phyloP scores from a whole-genome alignment of 1,140 invertebrate species.

The Leucophenga varia region DNA sequence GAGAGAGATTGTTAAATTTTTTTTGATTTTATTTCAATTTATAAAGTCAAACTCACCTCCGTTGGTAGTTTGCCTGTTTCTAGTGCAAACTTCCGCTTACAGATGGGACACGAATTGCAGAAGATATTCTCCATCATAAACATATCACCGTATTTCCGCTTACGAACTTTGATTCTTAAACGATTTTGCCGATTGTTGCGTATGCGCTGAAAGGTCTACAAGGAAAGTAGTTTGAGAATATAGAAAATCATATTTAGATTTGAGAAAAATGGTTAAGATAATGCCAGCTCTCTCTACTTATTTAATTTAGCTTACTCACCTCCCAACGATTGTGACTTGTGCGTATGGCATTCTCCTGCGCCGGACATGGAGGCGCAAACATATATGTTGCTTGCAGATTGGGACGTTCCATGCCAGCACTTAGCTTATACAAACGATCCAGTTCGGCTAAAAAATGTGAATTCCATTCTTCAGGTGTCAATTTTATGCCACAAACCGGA shows the following conservation, averaged over 20 bases:
- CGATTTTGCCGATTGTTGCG: conserved; percentile 77
- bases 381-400: conserved; percentile 53
- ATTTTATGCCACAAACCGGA: conserved; percentile 77
- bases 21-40: not conserved
- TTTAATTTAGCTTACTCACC: conserved; percentile 40
- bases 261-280: not conserved
- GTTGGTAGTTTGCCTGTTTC: conserved; percentile 63
- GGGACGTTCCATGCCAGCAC: conserved; percentile 58
- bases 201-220: conserved; percentile 75
- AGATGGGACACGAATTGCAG: conserved; percentile 72
- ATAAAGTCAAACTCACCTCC: conserved; percentile 72
- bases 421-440: conserved; percentile 71
- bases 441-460: conserved; percentile 77
- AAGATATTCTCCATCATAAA: conserved; percentile 56
- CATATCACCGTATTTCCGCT: conserved; percentile 67
- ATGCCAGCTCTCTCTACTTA: not conserved
- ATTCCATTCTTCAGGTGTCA: conserved; percentile 74
- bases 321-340: conserved; percentile 75
- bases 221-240: not conserved
- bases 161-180: conserved; percentile 60
- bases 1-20: not conserved
- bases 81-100: conserved; percentile 68
- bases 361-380: conserved; percentile 53
- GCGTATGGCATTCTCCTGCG: conserved; percentile 57
- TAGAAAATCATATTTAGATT: not conserved